These are phyloP conservation scores for Caenorhabditis remanei DNA, from an alignment of 1,140 invertebrate genomes.

Conservation along the genomic window DNA sequence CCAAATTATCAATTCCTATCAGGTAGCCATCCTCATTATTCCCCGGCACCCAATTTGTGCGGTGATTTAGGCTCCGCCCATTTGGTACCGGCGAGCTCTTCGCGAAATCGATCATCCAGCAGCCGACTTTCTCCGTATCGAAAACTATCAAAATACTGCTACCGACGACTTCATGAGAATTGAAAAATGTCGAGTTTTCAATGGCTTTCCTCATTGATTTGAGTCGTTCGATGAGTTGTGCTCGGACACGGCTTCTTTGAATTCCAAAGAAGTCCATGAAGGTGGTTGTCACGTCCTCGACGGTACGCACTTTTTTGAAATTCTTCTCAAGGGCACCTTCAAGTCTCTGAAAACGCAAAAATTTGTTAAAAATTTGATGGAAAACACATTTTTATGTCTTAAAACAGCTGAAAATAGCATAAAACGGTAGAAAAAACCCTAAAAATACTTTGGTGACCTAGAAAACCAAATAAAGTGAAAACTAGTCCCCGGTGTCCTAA, in stretches of 20 bases:
- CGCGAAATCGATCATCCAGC: slow-evolving; percentile 99
- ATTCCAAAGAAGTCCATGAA: slow-evolving; percentile 86
- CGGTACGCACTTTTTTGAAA: slow-evolving; percentile 93
- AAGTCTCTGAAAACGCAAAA: slow-evolving; percentile 81
- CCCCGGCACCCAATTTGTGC: slow-evolving; percentile 90
- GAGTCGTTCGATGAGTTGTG: slow-evolving; percentile 87
- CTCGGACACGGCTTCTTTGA: slow-evolving; percentile 83
- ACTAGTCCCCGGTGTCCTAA: too few species aligned
- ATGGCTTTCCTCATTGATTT: slow-evolving; percentile 87
- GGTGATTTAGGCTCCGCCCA: slow-evolving; percentile 85
- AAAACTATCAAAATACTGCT: slow-evolving; percentile 95
- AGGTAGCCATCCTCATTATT: slow-evolving; percentile 98
- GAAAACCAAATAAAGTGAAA: too few species aligned
- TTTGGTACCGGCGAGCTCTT: slow-evolving; percentile 89
- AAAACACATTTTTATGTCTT: too few species aligned
- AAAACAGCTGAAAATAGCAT: too few species aligned
- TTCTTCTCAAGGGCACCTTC: slow-evolving; percentile 91
- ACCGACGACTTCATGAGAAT: slow-evolving; percentile 93
- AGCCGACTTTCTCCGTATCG: slow-evolving; percentile 87
- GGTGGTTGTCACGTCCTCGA: slow-evolving; percentile 86
- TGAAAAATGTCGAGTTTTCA: slow-evolving; percentile 88
- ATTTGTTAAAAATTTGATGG: too few species aligned
- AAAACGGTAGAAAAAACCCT: too few species aligned
- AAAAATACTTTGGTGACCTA: too few species aligned
- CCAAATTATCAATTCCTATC: slow-evolving; percentile 92